phyloP scores from a whole-genome alignment of 2,797 vertebrate genomes.

The Arremon brunneinucha region DNA sequence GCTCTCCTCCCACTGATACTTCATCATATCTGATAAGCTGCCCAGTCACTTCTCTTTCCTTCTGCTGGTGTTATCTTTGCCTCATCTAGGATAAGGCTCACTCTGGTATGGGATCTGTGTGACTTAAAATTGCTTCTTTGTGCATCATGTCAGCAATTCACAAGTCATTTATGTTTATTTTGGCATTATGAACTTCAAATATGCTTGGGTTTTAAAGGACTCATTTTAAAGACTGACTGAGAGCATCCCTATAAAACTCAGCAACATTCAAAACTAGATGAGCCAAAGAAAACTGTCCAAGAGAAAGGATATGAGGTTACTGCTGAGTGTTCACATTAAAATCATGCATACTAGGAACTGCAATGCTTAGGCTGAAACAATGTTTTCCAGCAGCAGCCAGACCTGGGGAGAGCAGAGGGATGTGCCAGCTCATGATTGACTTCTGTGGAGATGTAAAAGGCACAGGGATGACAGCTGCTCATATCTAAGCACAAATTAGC shows the following conservation, averaged over 20 bases:
- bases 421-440: not conserved
- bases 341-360: not conserved
- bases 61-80: not conserved
- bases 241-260: not conserved
- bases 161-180: not conserved
- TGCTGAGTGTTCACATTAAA: not conserved
- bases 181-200: not conserved
- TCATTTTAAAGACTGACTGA: not conserved
- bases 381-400: not conserved
- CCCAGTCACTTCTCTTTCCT: not conserved
- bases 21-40: not conserved
- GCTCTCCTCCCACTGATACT: not conserved
- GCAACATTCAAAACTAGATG: not conserved
- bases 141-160: not conserved
- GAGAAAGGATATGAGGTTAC: not conserved
- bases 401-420: not conserved
- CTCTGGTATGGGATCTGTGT: not conserved
- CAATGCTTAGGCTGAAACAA: not conserved
- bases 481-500: not conserved
- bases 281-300: conserved; percentile 10
- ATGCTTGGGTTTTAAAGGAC: not conserved
- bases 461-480: not conserved
- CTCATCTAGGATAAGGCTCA: not conserved
- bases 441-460: not conserved
- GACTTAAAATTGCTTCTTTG: not conserved